A percentile compares a stretch with the other conserved stretches of the same genome.
Evolutionary conservation across 2,797 vertebrate genomes (phyloP).

Genomic region (Halcyon smyrnensis): DNA sequence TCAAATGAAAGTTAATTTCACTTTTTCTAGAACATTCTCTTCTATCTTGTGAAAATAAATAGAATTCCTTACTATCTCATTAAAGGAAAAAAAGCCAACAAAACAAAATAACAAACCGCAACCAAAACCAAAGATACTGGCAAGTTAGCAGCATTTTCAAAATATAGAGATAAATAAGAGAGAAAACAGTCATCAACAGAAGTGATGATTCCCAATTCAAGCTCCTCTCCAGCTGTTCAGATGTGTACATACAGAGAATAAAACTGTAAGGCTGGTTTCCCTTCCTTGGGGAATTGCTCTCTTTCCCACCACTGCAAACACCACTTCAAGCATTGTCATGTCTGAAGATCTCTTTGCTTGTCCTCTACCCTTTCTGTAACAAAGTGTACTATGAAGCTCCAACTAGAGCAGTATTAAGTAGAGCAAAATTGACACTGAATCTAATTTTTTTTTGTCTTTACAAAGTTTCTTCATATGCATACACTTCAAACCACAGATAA

Average conservation of each 20-base stretch:
- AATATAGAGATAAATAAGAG: background rate
- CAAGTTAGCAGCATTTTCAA: background rate
- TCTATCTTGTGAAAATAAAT: background rate
- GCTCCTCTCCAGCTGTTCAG: slow-evolving; percentile 17
- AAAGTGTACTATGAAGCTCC: background rate
- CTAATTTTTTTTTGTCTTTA: background rate
- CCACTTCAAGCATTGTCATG: slow-evolving; percentile 45
- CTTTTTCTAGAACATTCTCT: background rate
- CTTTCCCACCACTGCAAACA: slow-evolving; percentile 65
- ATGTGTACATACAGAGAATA: slow-evolving; percentile 35
- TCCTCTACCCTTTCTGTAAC: background rate
- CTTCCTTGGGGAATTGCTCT: slow-evolving; percentile 55
- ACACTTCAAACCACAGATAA: background rate
- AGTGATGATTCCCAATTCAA: slow-evolving; percentile 27
- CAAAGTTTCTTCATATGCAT: background rate
- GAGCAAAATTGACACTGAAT: background rate
- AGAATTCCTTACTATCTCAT: background rate
- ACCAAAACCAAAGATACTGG: background rate
- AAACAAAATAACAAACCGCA: background rate
- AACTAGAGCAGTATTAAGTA: background rate
- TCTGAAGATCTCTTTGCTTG: background rate
- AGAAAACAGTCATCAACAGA: slow-evolving; percentile 31
- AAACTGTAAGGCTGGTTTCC: slow-evolving; percentile 20
- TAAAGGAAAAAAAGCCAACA: background rate
- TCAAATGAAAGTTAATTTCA: background rate